Percentiles rank a stretch among this genome's conserved stretches.
Conservation (phyloP, 2,113 vertebrate species). For the Tragelaphus scriptus region DNA sequence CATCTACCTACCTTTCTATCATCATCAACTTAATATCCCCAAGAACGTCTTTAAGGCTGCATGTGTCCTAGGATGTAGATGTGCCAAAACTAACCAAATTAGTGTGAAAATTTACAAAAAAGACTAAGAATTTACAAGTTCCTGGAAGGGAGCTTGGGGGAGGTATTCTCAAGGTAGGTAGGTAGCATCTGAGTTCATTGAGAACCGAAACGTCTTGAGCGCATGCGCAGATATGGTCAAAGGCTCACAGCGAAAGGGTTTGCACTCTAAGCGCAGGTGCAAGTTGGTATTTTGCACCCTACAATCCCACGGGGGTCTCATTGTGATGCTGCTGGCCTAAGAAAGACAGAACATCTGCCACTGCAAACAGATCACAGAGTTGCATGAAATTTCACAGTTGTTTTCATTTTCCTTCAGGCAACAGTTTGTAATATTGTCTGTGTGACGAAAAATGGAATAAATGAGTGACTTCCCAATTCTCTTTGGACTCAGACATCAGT, state of each 20-base stretch:
- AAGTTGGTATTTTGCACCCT: not conserved
- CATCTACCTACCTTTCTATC: not conserved
- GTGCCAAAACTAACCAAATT: not conserved
- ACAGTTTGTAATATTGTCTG: not conserved
- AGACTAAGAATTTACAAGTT: not conserved
- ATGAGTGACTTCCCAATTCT: not conserved
- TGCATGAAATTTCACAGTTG: not conserved
- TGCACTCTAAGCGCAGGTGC: not conserved
- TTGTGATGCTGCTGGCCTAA: not conserved
- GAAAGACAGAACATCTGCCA: not conserved
- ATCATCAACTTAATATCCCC: not conserved
- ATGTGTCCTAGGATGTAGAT: not conserved
- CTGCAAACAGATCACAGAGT: not conserved
- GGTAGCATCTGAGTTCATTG: not conserved
- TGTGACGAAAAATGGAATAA: not conserved
- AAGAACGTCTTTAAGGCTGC: not conserved
- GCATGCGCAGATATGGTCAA: rapidly evolving
- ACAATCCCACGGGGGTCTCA: not conserved
- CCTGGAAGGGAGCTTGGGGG: not conserved
- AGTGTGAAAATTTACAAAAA: not conserved
- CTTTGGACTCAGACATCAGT: not conserved
- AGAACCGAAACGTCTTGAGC: rapidly evolving
- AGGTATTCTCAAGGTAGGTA: not conserved
- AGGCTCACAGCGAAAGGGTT: not conserved
- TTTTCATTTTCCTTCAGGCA: not conserved